Conservation (phyloP, 2,113 vertebrate genomes). For the Uria aalge region DNA sequence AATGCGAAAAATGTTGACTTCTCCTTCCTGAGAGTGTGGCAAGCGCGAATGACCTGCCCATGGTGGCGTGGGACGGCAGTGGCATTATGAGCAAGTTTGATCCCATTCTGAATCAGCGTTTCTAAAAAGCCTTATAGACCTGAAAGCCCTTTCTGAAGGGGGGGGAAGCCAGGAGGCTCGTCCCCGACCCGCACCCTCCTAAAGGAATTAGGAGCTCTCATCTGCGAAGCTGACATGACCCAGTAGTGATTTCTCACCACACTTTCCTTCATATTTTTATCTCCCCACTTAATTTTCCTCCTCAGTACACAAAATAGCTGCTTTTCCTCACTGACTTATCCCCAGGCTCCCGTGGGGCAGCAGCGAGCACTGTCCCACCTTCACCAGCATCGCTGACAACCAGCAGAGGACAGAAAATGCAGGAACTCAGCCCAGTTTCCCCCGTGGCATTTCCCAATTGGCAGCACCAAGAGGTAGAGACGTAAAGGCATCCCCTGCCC, state of each 20-base stretch:
- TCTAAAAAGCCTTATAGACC: background rate
- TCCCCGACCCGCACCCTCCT: fast-evolving
- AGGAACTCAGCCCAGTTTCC: background rate
- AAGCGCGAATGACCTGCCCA: background rate
- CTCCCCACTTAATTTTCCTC: background rate
- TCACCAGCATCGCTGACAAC: fast-evolving
- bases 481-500: background rate
- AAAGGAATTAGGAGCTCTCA: background rate
- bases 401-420: background rate
- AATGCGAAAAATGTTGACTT: background rate
- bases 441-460: background rate
- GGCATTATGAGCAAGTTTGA: fast-evolving
- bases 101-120: background rate
- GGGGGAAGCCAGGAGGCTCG: background rate
- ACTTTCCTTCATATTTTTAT: background rate
- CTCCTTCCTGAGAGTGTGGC: background rate
- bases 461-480: background rate
- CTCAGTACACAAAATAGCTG: background rate
- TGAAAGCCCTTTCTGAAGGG: background rate
- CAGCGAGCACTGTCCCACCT: fast-evolving
- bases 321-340: background rate
- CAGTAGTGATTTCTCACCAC: background rate
- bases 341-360: fast-evolving
- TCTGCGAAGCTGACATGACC: background rate
- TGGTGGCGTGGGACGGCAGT: too few relatives aligned